Percentiles rank a stretch among this genome's conserved stretches.
Evolutionary conservation across 2,113 vertebrate species (phyloP).

Genomic region (Rhabdornis inornatus): DNA sequence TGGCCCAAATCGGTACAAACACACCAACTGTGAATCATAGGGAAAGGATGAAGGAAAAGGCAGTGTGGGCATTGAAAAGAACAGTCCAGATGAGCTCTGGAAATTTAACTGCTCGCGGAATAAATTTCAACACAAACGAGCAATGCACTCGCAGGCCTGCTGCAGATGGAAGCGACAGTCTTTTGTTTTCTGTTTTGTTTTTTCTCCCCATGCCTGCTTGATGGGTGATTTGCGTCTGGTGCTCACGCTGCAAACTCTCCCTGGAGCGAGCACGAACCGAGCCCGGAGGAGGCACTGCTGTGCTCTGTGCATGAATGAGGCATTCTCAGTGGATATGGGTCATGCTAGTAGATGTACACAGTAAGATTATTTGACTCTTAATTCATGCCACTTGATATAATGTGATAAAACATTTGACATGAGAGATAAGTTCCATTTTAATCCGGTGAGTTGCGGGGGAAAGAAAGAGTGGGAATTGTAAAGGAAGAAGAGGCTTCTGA

Average conservation of each 20-base stretch:
- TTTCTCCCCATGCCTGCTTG: constrained; percentile 76
- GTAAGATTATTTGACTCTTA: constrained; percentile 99
- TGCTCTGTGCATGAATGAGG: constrained; percentile 89
- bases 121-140: constrained; percentile 63
- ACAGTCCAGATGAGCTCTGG: constrained; percentile 72
- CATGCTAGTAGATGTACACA: constrained; percentile 99
- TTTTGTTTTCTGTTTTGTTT: constrained; percentile 66
- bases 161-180: constrained; percentile 61
- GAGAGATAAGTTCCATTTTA: constrained; percentile 99
- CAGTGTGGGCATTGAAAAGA: constrained; percentile 81
- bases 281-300: constrained; percentile 68
- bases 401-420: constrained; percentile 99
- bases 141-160: constrained; percentile 50
- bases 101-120: constrained; percentile 68
- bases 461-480: constrained; percentile 73
- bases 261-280: constrained; percentile 81
- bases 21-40: constrained; percentile 67
- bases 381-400: constrained; percentile 99
- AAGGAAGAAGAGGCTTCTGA: constrained; percentile 61
- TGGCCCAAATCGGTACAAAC: constrained; percentile 67
- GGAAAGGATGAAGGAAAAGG: constrained; percentile 72
- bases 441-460: constrained; percentile 72
- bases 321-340: constrained; percentile 93
- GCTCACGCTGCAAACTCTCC: constrained; percentile 82
- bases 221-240: constrained; percentile 75